phyloP scores from a whole-genome alignment of 2,888 invertebrate genomes.

The Molorchus minor region DNA sequence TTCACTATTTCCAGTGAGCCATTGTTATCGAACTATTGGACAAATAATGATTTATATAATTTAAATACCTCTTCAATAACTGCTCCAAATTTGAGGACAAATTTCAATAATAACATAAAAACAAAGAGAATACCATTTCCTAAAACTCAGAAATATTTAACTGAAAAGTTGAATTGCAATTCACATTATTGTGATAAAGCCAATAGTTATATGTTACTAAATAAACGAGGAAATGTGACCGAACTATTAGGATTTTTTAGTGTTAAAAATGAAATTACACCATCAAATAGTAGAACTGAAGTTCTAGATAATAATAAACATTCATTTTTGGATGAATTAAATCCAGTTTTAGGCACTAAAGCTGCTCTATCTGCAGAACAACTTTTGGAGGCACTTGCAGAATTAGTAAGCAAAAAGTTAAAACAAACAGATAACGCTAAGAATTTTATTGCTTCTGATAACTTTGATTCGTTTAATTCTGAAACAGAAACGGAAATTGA shows the following conservation, averaged over 20 bases:
- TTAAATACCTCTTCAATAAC: slow-evolving; percentile 1
- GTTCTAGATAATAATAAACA: slow-evolving; percentile 12
- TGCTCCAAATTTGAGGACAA: background rate
- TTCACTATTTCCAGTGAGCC: slow-evolving; percentile 48
- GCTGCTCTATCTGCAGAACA: slow-evolving; percentile 25
- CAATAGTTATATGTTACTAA: slow-evolving; percentile 35
- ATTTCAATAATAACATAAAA: background rate
- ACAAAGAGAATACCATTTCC: background rate
- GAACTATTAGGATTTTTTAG: slow-evolving; percentile 44
- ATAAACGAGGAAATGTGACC: slow-evolving; percentile 19
- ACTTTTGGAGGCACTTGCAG: slow-evolving; percentile 40
- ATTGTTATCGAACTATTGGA: slow-evolving; percentile 16
- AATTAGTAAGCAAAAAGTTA: slow-evolving; percentile 39
- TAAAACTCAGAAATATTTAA: slow-evolving; percentile 13
- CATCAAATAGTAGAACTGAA: slow-evolving; percentile 27
- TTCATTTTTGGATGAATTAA: background rate
- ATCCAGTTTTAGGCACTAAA: slow-evolving; percentile 8
- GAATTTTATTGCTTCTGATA: slow-evolving; percentile 3
- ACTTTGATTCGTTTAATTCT: slow-evolving; percentile 36
- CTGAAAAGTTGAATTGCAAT: slow-evolving; percentile 33
- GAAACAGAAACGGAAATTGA: slow-evolving; percentile 44
- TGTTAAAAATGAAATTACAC: slow-evolving; percentile 38
- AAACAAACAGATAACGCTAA: slow-evolving; percentile 17
- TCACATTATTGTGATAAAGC: slow-evolving; percentile 28
- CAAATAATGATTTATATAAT: background rate